Percentiles rank a stretch among this genome's conserved stretches.
Evolutionary conservation across 2,888 invertebrate species (phyloP).

Genomic region (Hydroisotoma schaefferi): DNA sequence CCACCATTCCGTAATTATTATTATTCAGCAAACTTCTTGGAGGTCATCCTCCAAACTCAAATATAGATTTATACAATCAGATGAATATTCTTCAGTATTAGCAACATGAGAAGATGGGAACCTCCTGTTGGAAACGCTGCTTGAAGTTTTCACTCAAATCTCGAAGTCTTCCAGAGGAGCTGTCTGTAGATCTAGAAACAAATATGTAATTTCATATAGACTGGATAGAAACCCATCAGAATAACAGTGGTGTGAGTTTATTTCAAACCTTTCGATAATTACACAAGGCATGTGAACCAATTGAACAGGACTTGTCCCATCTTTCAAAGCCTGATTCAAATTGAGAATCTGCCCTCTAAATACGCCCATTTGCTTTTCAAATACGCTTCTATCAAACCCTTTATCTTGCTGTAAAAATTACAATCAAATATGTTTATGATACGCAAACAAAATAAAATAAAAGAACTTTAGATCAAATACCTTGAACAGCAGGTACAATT

Average conservation of each 20-base stretch:
- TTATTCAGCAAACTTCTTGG: no score
- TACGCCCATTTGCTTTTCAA: constrained; percentile 98
- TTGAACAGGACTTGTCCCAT: constrained; percentile 94
- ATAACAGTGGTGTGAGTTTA: no score
- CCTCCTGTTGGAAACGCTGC: constrained; percentile 96
- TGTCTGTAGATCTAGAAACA: constrained; percentile 35
- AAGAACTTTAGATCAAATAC: no score
- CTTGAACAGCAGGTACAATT: constrained; percentile 81
- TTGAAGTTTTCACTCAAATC: constrained; percentile 77
- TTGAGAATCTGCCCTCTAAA: constrained; percentile 98
- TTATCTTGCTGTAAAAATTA: constrained; percentile 89
- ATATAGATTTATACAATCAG: no score
- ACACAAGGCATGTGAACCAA: constrained; percentile 98
- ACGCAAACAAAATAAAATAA: no score
- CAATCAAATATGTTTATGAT: no score
- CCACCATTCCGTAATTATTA: no score
- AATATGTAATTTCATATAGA: no score
- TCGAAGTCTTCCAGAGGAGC: constrained; percentile 61
- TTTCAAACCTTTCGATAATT: constrained; percentile 94
- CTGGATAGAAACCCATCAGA: no score
- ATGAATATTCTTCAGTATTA: no score
- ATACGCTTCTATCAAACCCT: constrained; percentile 91
- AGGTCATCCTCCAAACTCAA: no score
- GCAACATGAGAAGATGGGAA: constrained; percentile 99
- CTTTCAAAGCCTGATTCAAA: constrained; percentile 94